Conservation (phyloP, 2,888 invertebrate genomes). For the Sesia bembeciformis region DNA sequence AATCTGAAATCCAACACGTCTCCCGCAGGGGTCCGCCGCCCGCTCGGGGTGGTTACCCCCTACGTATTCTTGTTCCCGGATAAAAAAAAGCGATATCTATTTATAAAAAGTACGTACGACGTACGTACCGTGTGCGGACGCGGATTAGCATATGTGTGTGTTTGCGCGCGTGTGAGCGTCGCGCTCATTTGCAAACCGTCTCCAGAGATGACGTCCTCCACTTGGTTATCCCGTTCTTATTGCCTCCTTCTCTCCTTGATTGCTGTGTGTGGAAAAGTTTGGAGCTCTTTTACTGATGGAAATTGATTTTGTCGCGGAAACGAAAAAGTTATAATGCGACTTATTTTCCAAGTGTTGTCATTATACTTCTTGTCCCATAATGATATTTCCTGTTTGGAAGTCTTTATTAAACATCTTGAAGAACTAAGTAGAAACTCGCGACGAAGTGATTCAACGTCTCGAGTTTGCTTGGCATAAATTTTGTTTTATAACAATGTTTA, state of each 20-base stretch:
- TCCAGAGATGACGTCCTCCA: conserved; percentile 71
- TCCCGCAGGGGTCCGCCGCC: conserved; percentile 62
- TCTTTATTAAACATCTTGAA: conserved; percentile 4
- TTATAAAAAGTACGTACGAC: conserved; percentile 71
- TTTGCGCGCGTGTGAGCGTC: conserved; percentile 37
- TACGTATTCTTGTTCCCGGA: conserved; percentile 68
- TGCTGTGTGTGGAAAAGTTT: conserved; percentile 67
- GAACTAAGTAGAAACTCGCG: background rate
- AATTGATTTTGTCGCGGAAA: conserved; percentile 59
- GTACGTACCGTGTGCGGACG: conserved; percentile 56
- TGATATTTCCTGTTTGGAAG: background rate
- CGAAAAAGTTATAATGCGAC: conserved; percentile 50
- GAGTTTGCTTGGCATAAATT: conserved; percentile 4
- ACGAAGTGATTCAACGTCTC: conserved; percentile 3
- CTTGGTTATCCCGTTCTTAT: conserved; percentile 71
- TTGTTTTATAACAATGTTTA: conserved; percentile 18
- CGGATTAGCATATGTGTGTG: conserved; percentile 48
- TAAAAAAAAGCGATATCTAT: conserved; percentile 75
- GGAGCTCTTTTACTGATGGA: conserved; percentile 53
- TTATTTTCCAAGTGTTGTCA: conserved; percentile 27
- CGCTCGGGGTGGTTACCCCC: conserved; percentile 57
- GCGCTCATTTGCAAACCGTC: conserved; percentile 74
- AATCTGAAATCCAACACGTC: conserved; percentile 76
- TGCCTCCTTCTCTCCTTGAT: conserved; percentile 69
- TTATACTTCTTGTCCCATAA: conserved; percentile 10